Percentiles rank a stretch among this genome's conserved stretches.
phyloP scores from a whole-genome alignment of 2,113 vertebrate genomes.

The Apteryx mantelli region DNA sequence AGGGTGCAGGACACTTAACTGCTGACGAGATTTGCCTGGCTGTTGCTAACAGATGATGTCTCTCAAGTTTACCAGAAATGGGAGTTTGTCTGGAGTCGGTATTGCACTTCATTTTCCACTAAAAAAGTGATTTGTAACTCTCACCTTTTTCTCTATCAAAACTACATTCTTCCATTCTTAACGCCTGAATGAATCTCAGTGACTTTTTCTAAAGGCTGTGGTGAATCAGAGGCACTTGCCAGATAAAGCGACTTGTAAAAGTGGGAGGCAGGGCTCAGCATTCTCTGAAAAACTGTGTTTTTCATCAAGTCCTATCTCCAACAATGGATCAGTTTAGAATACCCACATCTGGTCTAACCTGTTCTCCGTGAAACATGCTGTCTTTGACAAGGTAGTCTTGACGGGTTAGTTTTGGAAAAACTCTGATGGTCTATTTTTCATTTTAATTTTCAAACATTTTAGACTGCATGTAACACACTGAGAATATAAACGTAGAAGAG shows the following conservation, averaged over 20 bases:
- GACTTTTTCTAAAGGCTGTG: background rate
- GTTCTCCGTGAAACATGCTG: background rate
- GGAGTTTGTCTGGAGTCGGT: background rate
- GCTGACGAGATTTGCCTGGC: background rate
- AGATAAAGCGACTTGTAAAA: background rate
- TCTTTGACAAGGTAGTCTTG: background rate
- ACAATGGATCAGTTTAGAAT: background rate
- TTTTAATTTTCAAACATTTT: background rate
- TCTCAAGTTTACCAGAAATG: background rate
- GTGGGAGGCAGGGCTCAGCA: background rate
- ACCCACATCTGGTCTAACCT: background rate
- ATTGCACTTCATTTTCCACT: background rate
- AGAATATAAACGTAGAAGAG: background rate
- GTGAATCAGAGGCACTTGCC: background rate
- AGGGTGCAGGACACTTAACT: background rate
- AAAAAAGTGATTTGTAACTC: background rate
- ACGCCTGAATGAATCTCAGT: background rate
- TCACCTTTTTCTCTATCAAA: background rate
- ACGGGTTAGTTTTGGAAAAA: background rate
- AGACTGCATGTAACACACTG: background rate
- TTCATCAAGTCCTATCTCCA: background rate
- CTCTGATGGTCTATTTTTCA: background rate
- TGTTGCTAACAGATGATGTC: background rate
- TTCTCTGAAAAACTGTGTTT: background rate
- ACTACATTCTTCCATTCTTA: background rate